Percentiles rank a stretch among this genome's conserved stretches.
Conservation (phyloP, 2,113 vertebrate genomes). For the Castor canadensis region DNA sequence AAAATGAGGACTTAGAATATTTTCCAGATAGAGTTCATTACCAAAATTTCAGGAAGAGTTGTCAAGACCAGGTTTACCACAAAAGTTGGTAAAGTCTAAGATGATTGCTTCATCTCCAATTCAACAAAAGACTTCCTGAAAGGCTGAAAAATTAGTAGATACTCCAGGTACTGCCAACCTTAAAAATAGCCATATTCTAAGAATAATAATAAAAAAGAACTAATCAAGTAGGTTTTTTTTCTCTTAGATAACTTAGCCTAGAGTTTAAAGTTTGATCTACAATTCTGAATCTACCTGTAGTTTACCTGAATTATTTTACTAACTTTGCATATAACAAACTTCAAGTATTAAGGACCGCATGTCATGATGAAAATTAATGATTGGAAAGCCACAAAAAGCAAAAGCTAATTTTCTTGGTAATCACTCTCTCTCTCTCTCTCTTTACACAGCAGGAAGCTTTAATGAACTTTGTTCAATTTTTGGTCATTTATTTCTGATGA, state of each 20-base stretch:
- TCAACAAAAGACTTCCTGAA: neutral
- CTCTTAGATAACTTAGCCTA: neutral
- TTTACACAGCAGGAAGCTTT: neutral
- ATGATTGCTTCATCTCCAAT: neutral
- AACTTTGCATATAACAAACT: neutral
- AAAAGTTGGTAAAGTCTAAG: too few relatives aligned
- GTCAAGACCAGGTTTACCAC: neutral
- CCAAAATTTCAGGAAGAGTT: neutral
- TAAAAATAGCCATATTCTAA: neutral
- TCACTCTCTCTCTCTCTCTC: neutral
- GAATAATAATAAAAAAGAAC: neutral
- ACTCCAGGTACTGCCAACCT: neutral
- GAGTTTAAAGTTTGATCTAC: neutral
- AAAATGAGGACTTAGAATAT: neutral
- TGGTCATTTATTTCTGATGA: neutral
- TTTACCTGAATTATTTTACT: neutral
- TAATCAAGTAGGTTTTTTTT: neutral
- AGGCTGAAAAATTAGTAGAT: neutral
- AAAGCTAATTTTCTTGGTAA: conserved; percentile 12
- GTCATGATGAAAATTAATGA: neutral
- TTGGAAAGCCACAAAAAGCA: neutral
- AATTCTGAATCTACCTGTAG: neutral
- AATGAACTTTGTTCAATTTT: conserved; percentile 26
- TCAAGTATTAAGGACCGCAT: neutral
- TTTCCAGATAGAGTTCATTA: neutral